A percentile compares a stretch with the other conserved stretches of the same genome.
phyloP scores from a whole-genome alignment of 2,888 invertebrate species.

The Amblyteles armatorius region DNA sequence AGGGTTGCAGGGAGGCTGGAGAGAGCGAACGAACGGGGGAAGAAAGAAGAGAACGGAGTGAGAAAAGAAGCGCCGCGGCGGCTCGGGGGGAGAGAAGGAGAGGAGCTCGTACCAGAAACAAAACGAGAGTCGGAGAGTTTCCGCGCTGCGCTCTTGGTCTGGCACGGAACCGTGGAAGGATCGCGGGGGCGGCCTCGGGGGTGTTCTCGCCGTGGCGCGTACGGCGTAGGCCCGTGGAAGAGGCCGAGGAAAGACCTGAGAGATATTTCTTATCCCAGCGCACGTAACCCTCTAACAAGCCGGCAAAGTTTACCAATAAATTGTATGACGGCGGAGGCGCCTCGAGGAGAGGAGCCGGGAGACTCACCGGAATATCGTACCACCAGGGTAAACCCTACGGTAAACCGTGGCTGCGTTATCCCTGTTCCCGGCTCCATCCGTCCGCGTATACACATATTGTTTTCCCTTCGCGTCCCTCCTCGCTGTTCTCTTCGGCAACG shows the following conservation, averaged over 20 bases:
- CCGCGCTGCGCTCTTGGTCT: slow-evolving; percentile 15
- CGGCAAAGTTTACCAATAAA: slow-evolving; percentile 85
- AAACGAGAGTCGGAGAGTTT: slow-evolving; percentile 41
- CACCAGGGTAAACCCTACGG: slow-evolving; percentile 60
- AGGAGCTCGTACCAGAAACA: slow-evolving; percentile 32
- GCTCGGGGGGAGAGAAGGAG: background rate
- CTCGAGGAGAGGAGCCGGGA: slow-evolving; percentile 63
- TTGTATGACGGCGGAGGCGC: slow-evolving; percentile 80
- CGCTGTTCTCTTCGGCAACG: background rate
- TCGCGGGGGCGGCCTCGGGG: slow-evolving; percentile 37
- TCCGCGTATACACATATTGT: background rate
- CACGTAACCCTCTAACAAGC: slow-evolving; percentile 84
- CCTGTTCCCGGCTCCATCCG: background rate
- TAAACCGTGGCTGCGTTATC: slow-evolving; percentile 11
- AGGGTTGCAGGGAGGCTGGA: slow-evolving; percentile 4
- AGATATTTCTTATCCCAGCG: slow-evolving; percentile 84
- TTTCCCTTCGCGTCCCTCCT: background rate
- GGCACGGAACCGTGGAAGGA: slow-evolving; percentile 15
- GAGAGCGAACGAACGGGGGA: slow-evolving; percentile 48
- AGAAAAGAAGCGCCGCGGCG: background rate
- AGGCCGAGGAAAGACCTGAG: slow-evolving; percentile 52
- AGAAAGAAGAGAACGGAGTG: slow-evolving; percentile 56
- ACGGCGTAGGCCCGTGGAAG: slow-evolving; percentile 15
- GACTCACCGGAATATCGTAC: slow-evolving; percentile 78
- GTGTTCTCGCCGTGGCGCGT: background rate